Conservation (phyloP, 2,113 vertebrate genomes). For the Actenoides lindsayi region DNA sequence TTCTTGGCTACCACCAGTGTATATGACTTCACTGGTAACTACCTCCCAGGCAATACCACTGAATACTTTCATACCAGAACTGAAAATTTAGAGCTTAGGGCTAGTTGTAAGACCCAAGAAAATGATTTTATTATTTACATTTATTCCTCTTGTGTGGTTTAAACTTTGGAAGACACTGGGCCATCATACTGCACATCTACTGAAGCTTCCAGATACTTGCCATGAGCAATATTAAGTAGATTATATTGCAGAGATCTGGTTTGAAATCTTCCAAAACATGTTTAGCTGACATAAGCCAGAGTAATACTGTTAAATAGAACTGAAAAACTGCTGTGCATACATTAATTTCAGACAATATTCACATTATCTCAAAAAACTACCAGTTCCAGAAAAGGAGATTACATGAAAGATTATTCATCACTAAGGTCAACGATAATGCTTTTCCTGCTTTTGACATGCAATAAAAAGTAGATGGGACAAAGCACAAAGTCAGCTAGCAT, state of each 20-base stretch:
- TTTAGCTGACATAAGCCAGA: not conserved
- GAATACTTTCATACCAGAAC: not conserved
- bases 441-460: not conserved
- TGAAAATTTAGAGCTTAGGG: not conserved
- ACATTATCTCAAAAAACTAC: not conserved
- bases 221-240: not conserved
- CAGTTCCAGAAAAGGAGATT: conserved; percentile 34
- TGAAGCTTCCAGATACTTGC: not conserved
- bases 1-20: not conserved
- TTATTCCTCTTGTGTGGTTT: not conserved
- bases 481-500: not conserved
- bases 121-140: not conserved
- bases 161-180: not conserved
- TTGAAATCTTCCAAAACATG: not conserved
- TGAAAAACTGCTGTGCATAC: not conserved
- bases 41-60: not conserved
- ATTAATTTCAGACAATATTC: conserved; percentile 29
- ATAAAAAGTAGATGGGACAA: not conserved
- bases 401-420: not conserved
- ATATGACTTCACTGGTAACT: not conserved
- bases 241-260: not conserved
- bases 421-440: not conserved
- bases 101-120: not conserved
- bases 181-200: not conserved
- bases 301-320: not conserved